Evolutionary conservation across 2,797 vertebrate genomes (phyloP), one percentile per base, ranked within the genome.

Genomic region (Gouania willdenowi): DNA sequence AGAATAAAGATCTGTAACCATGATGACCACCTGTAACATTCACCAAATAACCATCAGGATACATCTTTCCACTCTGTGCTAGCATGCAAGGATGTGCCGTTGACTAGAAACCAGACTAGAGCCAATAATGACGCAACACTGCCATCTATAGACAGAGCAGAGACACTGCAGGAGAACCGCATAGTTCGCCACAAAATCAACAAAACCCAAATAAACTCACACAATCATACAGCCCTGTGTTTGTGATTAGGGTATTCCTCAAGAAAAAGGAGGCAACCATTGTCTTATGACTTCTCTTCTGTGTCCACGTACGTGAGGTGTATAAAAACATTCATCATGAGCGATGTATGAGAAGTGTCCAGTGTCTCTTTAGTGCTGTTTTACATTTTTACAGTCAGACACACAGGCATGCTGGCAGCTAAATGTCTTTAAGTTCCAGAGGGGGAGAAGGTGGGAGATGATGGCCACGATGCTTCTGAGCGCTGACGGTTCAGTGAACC

Each of bases 201-300:
- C 31, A 1, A 27, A 20, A 26, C 6, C 25, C 6, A 20, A 54
- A 47, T 35, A 20, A 41, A 23, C 5, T 23, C 2, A 3, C 47
- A 19, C 9, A 10, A 32, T 6, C 3, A 6, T 5, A 19, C 20
- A 20, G 19, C 19, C 19, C n/a, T 5, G 6, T 6, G 19, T 6
- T 5, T 20, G 4, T 5, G 6, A 4, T 20, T 20, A 5, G 19
- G 20, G 20, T 4, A 5, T 1, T 33, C 31, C 12, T 2, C 11
- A 9, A 10, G 17, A 44, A 41, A 56, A 66, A 60, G 86, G 91
- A 89, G 88, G 92, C 93, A 95, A 94, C 93, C 94, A 93, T 95
- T 97, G 96, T 92, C 91, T 71, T 81, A 70, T 81, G 68, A 87
- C 73, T 73, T 72, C 81, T 79, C 85, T 44, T 43, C 36, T 59